phyloP scores from a whole-genome alignment of 2,888 invertebrate genomes.

The Petrolisthes manimaculis region DNA sequence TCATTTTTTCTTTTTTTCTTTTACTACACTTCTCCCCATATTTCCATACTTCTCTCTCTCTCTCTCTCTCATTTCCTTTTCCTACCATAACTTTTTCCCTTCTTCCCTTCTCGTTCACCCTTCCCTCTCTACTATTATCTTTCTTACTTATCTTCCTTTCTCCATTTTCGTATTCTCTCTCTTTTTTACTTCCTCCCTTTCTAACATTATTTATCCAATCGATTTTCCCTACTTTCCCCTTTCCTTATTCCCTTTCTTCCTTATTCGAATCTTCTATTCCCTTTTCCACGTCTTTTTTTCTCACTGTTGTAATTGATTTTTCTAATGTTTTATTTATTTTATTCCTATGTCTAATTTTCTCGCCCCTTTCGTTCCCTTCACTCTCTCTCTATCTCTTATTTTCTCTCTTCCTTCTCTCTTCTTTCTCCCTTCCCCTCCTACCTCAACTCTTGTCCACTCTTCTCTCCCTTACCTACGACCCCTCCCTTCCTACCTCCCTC shows the following conservation, averaged over 20 bases:
- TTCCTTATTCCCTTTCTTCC: neutral
- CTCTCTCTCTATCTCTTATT: neutral
- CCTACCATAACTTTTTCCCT: too few relatives aligned
- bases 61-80: conserved; percentile 37
- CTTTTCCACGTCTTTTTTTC: too few relatives aligned
- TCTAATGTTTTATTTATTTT: neutral
- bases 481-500: too few relatives aligned
- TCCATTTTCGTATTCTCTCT: too few relatives aligned
- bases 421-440: neutral
- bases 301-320: neutral
- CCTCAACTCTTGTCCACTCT: conserved; percentile 4
- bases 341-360: too few relatives aligned
- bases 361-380: too few relatives aligned
- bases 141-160: too few relatives aligned
- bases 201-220: neutral
- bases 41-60: conserved; percentile 24
- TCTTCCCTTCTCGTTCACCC: too few relatives aligned
- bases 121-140: conserved; percentile 21
- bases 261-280: neutral
- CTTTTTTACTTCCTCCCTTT: conserved; percentile 11
- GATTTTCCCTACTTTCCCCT: neutral
- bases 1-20: conserved; percentile 25
- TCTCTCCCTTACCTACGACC: neutral
- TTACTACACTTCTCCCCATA: too few relatives aligned
- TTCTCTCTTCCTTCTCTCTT: neutral